These are phyloP conservation scores for Polyommatus icarus DNA, from an alignment of 2,888 invertebrate genomes.

Conservation along the genomic window DNA sequence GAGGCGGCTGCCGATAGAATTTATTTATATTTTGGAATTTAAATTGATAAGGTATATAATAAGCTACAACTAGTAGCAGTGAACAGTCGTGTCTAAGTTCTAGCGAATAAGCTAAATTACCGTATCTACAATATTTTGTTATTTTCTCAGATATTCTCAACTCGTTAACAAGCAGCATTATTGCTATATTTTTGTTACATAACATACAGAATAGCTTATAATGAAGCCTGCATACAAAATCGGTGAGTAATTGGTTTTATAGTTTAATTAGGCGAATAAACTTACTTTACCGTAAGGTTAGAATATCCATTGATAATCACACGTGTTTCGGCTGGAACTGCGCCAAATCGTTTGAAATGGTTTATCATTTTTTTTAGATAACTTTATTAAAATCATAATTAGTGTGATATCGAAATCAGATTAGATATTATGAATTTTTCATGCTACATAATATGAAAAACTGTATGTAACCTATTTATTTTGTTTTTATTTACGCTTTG, in stretches of 20 bases:
- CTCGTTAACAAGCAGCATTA: not conserved
- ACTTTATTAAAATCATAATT: not conserved
- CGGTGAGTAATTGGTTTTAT: constrained; percentile 53
- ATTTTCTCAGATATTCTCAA: not conserved
- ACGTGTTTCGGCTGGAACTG: constrained; percentile 24
- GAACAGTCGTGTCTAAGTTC: not conserved
- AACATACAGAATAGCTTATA: constrained; percentile 33
- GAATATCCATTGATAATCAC: constrained; percentile 4
- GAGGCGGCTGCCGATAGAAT: not conserved
- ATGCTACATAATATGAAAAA: not conserved
- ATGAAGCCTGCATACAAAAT: constrained; percentile 76
- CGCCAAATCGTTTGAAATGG: constrained; percentile 16
- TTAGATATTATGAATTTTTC: not conserved
- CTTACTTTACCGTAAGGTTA: constrained; percentile 10
- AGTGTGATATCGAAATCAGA: not conserved
- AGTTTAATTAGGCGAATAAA: constrained; percentile 25
- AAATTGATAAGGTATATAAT: not conserved
- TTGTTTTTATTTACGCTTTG: not conserved
- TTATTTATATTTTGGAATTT: not conserved
- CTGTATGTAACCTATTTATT: not conserved
- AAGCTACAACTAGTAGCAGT: not conserved
- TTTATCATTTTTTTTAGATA: not conserved
- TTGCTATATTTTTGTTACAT: not conserved
- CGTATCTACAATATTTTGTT: not conserved
- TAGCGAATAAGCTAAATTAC: not conserved